Percentiles rank a stretch among this genome's conserved stretches.
Conservation (phyloP, 2,797 vertebrate species). For the Poecilia gillii region DNA sequence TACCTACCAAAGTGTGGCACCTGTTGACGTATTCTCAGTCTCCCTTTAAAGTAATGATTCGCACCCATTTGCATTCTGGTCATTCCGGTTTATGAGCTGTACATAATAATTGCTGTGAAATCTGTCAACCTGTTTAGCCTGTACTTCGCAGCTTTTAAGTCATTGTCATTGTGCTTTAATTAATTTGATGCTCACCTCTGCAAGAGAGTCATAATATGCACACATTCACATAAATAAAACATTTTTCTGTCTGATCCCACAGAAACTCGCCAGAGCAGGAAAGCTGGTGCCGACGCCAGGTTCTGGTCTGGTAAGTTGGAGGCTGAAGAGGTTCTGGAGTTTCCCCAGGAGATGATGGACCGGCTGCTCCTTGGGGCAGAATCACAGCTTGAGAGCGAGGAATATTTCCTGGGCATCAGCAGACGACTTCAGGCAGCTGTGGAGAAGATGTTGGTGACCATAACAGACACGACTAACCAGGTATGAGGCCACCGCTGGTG, state of each 20-base stretch:
- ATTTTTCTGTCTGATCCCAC: slow-evolving; percentile 23
- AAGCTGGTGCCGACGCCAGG: slow-evolving; percentile 60
- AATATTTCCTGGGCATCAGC: slow-evolving; percentile 85
- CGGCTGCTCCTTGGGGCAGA: slow-evolving; percentile 77
- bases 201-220: neutral
- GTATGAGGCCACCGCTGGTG: slow-evolving; percentile 68
- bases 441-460: slow-evolving; percentile 91
- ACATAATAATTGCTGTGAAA: neutral
- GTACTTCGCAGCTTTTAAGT: neutral
- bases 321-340: slow-evolving; percentile 78
- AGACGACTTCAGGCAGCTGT: slow-evolving; percentile 89
- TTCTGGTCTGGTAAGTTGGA: slow-evolving; percentile 77
- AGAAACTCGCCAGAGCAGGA: slow-evolving; percentile 65
- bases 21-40: neutral
- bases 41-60: slow-evolving; percentile 15
- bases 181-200: neutral
- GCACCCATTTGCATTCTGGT: neutral
- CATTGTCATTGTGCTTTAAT: neutral
- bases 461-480: slow-evolving; percentile 89
- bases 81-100: neutral
- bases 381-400: slow-evolving; percentile 87
- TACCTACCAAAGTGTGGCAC: neutral
- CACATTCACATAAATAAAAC: neutral
- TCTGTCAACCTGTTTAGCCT: neutral
- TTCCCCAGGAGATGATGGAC: slow-evolving; percentile 81